phyloP scores from a whole-genome alignment of 1,140 invertebrate species.

The Notospermus geniculatus region DNA sequence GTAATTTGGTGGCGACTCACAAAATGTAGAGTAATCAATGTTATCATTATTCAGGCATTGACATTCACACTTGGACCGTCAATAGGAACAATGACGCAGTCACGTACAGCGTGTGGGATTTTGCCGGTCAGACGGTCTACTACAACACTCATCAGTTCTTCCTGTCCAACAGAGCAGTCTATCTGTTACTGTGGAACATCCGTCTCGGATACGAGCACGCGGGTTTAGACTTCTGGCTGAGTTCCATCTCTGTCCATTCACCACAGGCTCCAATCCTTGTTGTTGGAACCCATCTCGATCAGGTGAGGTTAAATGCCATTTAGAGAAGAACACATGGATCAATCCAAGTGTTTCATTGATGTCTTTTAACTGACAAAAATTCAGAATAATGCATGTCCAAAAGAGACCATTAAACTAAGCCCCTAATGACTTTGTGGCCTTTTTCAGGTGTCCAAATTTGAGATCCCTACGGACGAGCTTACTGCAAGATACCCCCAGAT shows the following conservation, averaged over 20 bases:
- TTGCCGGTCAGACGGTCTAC: constrained; percentile 56
- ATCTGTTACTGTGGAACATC: constrained; percentile 34
- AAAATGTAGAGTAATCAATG: too few species aligned
- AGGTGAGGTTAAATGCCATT: constrained; percentile 14
- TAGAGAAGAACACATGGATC: neutral
- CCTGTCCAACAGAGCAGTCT: constrained; percentile 27
- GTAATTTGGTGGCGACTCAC: too few species aligned
- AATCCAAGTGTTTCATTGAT: neutral
- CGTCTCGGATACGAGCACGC: constrained; percentile 30
- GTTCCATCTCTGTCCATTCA: constrained; percentile 30
- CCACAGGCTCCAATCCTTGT: constrained; percentile 30
- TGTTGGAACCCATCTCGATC: constrained; percentile 28
- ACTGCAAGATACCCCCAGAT: constrained; percentile 37
- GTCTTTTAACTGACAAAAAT: too few species aligned
- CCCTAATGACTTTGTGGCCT: neutral
- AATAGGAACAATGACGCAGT: constrained; percentile 34
- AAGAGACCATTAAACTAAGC: too few species aligned
- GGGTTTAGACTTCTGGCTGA: constrained; percentile 34
- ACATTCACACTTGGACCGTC: constrained; percentile 52
- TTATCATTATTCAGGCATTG: constrained; percentile 44
- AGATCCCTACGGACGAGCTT: constrained; percentile 41
- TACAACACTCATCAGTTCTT: constrained; percentile 52
- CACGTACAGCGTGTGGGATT: constrained; percentile 54
- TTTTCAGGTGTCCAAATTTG: constrained; percentile 41
- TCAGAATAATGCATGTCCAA: too few species aligned